Conservation (phyloP, 2,797 vertebrate species). For the Sebastes vulpes region DNA sequence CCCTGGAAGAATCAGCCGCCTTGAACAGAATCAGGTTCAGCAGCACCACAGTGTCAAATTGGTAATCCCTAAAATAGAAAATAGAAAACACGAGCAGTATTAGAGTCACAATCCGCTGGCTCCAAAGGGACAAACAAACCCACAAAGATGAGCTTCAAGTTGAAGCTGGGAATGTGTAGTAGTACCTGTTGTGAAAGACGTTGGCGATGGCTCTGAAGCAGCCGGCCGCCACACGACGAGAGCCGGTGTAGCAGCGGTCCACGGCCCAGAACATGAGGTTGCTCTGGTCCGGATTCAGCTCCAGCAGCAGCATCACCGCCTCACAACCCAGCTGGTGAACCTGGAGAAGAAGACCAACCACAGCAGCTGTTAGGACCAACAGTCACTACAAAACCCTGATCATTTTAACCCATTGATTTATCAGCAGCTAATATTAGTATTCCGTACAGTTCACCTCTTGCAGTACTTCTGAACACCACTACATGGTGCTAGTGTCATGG, state of each 20-base stretch:
- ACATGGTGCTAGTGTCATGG: background rate
- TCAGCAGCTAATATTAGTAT: background rate
- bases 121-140: background rate
- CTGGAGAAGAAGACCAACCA: slow-evolving; percentile 68
- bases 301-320: slow-evolving; percentile 95
- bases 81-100: background rate
- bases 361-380: background rate
- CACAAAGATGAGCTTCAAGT: background rate
- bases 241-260: slow-evolving; percentile 98
- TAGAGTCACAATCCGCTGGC: background rate
- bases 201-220: slow-evolving; percentile 98
- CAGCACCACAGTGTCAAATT: slow-evolving; percentile 99
- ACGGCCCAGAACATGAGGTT: slow-evolving; percentile 99
- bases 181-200: slow-evolving; percentile 97
- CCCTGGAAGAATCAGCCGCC: slow-evolving; percentile 96
- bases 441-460: background rate
- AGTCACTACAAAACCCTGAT: background rate
- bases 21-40: slow-evolving; percentile 99
- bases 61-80: slow-evolving; percentile 91
- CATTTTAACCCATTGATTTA: background rate
- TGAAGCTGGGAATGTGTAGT: background rate
- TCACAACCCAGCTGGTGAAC: slow-evolving; percentile 98
- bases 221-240: slow-evolving; percentile 93
- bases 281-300: slow-evolving; percentile 98
- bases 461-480: slow-evolving; percentile 35